Base-by-base conservation (phyloP, 2,888 invertebrate species). In the Apamea crenata region DNA sequence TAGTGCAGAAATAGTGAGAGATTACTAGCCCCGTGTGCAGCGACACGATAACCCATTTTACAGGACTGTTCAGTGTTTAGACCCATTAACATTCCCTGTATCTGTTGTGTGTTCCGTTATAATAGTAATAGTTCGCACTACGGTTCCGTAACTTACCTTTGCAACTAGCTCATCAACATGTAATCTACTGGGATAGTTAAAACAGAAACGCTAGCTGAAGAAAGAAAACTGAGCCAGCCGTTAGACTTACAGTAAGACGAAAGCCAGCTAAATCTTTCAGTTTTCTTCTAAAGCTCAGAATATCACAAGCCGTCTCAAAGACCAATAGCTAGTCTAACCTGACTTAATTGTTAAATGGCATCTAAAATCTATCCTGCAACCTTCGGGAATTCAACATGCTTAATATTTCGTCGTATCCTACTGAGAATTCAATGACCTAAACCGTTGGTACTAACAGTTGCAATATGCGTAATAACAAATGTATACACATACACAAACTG, bases 1-100 rank as follows among this genome's bases (percentile, higher is more conserved):
- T 47, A 32, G 32, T 66, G 77, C 84, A 69, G 63, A 74, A 74
- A 77, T 84, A 77, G 68, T 75, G 66, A 56, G 47, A 74, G 65
- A 65, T 67, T 50, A 56, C 44, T 68, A 85, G 76, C 74, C 61
- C 25, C 78, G 78, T 84, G 87, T 78, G 73, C 80, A 84, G 40
- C 74, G 80, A 69, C 87, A 84, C 65, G 70, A 72, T 85, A 68
- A 87, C 87, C 85, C 61, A 77, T 77, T 63, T 87, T 5, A 21
- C 63, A 73, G 47, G 18, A 65, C 47, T 72, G 82, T 56, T 36
- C 36, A 66, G 32, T 70, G 59, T 75, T 76, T 66, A 50, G 29
- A 50, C 16, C 47, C 1, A 72, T 77, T 66, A 68, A 53, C 29
- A 77, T 82, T 82, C 56, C 16, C 29, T 50, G 63, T 84, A 71